Evolutionary conservation across 1,140 invertebrate genomes (phyloP).

Genomic region (Ceratosolen fusciceps): DNA sequence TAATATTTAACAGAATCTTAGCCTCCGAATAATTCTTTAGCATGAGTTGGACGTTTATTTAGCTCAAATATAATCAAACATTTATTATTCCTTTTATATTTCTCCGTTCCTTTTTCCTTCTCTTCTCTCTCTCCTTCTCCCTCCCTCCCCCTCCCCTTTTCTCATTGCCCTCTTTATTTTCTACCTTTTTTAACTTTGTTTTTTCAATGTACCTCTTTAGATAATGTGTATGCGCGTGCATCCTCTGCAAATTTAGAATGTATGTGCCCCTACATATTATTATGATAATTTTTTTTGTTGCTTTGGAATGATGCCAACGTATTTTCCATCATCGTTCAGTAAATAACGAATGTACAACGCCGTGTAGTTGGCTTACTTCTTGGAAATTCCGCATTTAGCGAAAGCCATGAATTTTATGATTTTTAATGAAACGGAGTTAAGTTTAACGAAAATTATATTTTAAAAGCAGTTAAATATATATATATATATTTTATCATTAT

Average conservation of each 20-base stretch:
- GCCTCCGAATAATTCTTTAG: conserved; percentile 3
- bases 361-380: not conserved
- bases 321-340: not conserved
- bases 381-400: not conserved
- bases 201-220: too few relatives aligned
- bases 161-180: too few relatives aligned
- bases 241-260: not conserved
- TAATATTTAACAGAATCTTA: not conserved
- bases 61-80: not conserved
- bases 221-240: too few relatives aligned
- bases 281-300: not conserved
- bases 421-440: conserved; percentile 11
- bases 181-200: too few relatives aligned
- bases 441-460: conserved; percentile 30
- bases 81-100: too few relatives aligned
- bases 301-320: not conserved
- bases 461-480: conserved; percentile 20
- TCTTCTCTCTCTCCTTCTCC: too few relatives aligned
- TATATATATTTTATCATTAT: conserved; percentile 23
- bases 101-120: too few relatives aligned
- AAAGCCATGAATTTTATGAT: conserved; percentile 5
- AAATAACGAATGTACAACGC: not conserved
- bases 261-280: not conserved
- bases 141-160: too few relatives aligned
- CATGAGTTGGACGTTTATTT: not conserved